Conservation (phyloP, 35 echinoderm and acorn worm species). For the Patiria miniata region DNA sequence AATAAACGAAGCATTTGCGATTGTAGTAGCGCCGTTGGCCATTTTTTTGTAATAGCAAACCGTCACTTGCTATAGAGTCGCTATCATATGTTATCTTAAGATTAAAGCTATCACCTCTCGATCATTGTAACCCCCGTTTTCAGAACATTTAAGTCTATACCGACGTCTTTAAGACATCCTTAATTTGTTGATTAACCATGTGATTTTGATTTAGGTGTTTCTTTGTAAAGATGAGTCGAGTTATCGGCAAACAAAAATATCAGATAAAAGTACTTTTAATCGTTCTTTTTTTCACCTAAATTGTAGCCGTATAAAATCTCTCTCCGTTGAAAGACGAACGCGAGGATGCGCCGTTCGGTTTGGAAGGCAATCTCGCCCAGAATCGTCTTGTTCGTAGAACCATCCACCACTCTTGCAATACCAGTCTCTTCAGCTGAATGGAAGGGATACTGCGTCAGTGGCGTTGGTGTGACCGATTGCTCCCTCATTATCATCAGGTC, state of each 20-base stretch:
- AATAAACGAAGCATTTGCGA: background rate
- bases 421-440: background rate
- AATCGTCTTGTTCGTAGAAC: slow-evolving; percentile 58
- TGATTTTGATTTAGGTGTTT: too few relatives aligned
- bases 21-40: background rate
- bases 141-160: too few relatives aligned
- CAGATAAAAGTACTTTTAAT: too few relatives aligned
- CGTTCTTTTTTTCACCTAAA: background rate
- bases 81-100: too few relatives aligned
- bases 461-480: background rate
- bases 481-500: background rate
- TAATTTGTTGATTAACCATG: too few relatives aligned
- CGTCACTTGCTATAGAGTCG: background rate
- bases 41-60: background rate
- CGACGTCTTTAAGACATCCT: too few relatives aligned
- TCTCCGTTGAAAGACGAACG: slow-evolving; percentile 67
- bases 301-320: slow-evolving; percentile 19
- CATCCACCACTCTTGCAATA: background rate
- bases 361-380: slow-evolving; percentile 88
- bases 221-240: too few relatives aligned
- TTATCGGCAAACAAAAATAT: too few relatives aligned
- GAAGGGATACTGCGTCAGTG: background rate
- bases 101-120: too few relatives aligned
- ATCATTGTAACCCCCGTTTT: too few relatives aligned
- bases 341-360: slow-evolving; percentile 69